Evolutionary conservation across 2,113 vertebrate genomes (phyloP).

Genomic region (Ceyx cyanopectus): DNA sequence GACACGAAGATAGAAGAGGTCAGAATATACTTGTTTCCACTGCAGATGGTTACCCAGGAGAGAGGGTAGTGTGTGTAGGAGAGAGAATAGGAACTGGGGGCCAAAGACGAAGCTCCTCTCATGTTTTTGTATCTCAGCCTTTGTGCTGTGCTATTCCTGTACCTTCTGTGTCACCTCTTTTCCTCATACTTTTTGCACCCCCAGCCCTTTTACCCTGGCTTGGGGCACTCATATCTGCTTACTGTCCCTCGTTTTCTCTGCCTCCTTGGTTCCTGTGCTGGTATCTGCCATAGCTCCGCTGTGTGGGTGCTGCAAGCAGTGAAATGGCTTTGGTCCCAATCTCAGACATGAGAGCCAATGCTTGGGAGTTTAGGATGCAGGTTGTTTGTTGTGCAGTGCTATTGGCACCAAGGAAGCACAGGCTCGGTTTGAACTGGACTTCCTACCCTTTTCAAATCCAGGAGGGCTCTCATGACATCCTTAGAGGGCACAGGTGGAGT

Average conservation of each 20-base stretch:
- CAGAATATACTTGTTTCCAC: conserved; percentile 54
- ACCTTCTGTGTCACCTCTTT: neutral
- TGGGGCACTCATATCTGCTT: neutral
- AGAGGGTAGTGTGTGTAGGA: neutral
- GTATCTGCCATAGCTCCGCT: neutral
- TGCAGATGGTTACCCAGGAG: conserved; percentile 53
- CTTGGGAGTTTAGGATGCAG: neutral
- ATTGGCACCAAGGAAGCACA: neutral
- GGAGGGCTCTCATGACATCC: neutral
- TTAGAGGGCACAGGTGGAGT: neutral
- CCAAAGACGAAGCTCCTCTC: neutral
- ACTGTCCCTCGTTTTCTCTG: neutral
- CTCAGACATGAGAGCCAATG: neutral
- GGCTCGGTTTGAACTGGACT: conserved; percentile 19
- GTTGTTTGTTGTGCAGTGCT: neutral
- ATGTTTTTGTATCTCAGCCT: neutral
- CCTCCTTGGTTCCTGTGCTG: neutral
- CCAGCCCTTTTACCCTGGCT: neutral
- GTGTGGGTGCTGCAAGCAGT: neutral
- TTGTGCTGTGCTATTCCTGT: conserved; percentile 42
- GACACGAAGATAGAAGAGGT: conserved; percentile 48
- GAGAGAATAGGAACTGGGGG: conserved; percentile 49
- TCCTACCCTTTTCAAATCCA: conserved; percentile 20
- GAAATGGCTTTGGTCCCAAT: neutral
- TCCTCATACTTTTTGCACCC: neutral